Evolutionary conservation across 1,140 invertebrate genomes (phyloP).

Genomic region (Caerostris extrusa): DNA sequence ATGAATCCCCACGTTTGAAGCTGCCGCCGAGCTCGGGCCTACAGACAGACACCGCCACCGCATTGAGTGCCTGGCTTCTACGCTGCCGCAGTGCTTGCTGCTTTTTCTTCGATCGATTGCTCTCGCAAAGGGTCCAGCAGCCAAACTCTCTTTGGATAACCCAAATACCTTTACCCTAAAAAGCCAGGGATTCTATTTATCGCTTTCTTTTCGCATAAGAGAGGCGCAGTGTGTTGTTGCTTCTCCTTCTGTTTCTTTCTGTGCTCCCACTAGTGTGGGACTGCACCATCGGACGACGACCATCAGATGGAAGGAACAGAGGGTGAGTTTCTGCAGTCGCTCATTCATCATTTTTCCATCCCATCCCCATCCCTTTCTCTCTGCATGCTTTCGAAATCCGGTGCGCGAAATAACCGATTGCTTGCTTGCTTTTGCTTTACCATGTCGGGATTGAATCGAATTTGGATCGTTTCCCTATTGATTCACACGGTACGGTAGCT

Average conservation of each 20-base stretch:
- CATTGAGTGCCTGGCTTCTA: neutral
- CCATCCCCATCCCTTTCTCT: neutral
- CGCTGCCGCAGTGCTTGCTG: slow-evolving; percentile 13
- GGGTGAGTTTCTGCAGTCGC: neutral
- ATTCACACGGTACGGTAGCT: neutral
- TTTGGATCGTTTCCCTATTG: neutral
- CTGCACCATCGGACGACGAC: neutral
- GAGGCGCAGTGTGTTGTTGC: neutral
- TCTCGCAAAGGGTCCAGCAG: neutral
- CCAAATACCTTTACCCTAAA: slow-evolving; percentile 35
- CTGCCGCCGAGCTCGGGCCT: slow-evolving; percentile 14
- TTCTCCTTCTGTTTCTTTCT: neutral
- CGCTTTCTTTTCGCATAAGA: neutral
- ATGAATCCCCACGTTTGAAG: slow-evolving; percentile 4
- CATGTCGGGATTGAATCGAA: neutral
- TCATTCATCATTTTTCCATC: neutral
- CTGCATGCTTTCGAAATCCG: neutral
- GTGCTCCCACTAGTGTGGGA: neutral
- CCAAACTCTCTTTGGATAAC: neutral
- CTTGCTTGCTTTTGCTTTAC: neutral
- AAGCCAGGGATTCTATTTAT: neutral
- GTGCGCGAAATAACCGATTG: neutral
- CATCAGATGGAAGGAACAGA: too few species aligned
- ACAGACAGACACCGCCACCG: neutral
- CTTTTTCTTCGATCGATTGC: neutral